Percentiles rank a stretch among this genome's conserved stretches.
phyloP scores from a whole-genome alignment of 2,797 vertebrate genomes.

The Danionella dracula region DNA sequence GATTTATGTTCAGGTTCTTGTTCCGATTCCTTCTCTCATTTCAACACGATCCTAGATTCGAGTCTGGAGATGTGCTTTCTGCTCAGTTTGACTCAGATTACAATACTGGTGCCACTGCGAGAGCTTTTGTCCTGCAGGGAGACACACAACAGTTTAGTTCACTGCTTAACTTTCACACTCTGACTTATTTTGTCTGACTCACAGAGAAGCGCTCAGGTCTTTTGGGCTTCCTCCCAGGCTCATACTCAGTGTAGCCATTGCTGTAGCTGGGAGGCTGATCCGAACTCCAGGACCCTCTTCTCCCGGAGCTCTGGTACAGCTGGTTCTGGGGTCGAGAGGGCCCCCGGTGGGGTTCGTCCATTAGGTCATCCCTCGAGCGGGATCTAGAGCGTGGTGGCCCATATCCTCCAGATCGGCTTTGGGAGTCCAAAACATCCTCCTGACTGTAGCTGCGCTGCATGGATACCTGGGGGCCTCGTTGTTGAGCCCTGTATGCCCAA shows the following conservation, averaged over 20 bases:
- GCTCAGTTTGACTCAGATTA: slow-evolving; percentile 29
- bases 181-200: no score
- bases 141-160: slow-evolving; percentile 7
- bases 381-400: slow-evolving; percentile 50
- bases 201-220: slow-evolving; percentile 73
- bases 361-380: slow-evolving; percentile 66
- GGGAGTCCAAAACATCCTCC: slow-evolving; percentile 66
- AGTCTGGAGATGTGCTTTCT: no score
- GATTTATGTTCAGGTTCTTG: no score
- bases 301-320: no score
- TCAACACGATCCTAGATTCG: no score
- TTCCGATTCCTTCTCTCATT: no score
- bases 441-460: slow-evolving; percentile 74
- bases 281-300: slow-evolving; percentile 79
- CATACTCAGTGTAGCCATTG: slow-evolving; percentile 59
- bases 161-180: not conserved
- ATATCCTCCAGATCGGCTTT: slow-evolving; percentile 27
- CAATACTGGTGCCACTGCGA: slow-evolving; percentile 70
- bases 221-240: slow-evolving; percentile 67
- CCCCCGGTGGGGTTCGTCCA: slow-evolving; percentile 38
- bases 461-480: slow-evolving; percentile 56
- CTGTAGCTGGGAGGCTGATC: slow-evolving; percentile 69
- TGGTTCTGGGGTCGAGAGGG: slow-evolving; percentile 28
- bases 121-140: slow-evolving; percentile 81
- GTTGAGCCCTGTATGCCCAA: slow-evolving; percentile 41